Conservation (phyloP, 2,113 vertebrate species). For the Daphoenositta chrysoptera region DNA sequence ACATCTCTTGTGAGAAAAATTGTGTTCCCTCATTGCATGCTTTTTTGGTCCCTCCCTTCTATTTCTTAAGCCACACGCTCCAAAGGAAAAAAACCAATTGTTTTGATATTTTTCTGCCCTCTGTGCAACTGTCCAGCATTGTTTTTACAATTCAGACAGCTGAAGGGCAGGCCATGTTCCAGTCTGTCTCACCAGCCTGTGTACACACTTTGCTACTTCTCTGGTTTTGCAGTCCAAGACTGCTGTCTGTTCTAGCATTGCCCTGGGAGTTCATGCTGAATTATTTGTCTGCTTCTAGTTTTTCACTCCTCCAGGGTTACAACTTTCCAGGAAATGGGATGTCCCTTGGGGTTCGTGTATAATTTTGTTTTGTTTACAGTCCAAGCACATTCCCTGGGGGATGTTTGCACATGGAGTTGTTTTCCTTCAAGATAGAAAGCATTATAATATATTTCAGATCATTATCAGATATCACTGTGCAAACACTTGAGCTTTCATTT, state of each 20-base stretch:
- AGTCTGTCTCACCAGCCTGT: background rate
- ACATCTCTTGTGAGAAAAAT: background rate
- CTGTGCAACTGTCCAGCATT: background rate
- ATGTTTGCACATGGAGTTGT: background rate
- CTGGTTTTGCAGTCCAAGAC: background rate
- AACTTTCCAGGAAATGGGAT: background rate
- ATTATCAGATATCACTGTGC: background rate
- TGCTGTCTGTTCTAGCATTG: background rate
- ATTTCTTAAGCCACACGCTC: background rate
- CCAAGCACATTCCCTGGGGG: background rate
- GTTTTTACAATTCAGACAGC: background rate
- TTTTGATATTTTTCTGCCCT: background rate
- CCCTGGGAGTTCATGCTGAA: background rate
- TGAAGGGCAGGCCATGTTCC: background rate
- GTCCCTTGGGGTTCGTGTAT: background rate
- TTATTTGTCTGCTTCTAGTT: background rate
- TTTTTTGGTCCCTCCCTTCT: background rate
- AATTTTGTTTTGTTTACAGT: background rate
- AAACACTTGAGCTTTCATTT: background rate
- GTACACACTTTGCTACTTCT: background rate
- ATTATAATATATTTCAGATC: background rate
- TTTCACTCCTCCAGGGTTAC: background rate
- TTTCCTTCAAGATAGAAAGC: background rate
- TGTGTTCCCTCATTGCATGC: background rate
- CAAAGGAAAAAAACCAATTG: background rate